Conservation (phyloP, 2,888 invertebrate genomes). For the Drosophila fulvimacula region DNA sequence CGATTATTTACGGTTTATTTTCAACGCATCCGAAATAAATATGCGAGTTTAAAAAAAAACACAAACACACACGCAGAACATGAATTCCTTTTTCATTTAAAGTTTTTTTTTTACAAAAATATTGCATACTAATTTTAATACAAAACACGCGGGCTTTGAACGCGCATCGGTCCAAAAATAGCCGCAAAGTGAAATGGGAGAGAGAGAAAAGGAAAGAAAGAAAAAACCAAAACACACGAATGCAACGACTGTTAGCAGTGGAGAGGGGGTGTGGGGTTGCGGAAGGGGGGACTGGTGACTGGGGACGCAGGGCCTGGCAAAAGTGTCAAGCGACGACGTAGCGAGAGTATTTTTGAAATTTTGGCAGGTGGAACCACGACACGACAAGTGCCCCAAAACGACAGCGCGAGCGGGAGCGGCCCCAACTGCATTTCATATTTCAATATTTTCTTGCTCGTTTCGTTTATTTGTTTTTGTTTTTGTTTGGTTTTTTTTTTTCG, state of each 20-base stretch:
- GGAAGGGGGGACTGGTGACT: background rate
- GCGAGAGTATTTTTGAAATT: constrained; percentile 65
- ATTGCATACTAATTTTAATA: constrained; percentile 81
- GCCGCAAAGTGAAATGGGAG: constrained; percentile 55
- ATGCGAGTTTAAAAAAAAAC: constrained; percentile 43
- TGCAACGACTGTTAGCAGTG: constrained; percentile 26
- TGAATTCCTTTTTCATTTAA: constrained; percentile 47
- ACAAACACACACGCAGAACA: constrained; percentile 50
- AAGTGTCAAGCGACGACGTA: constrained; percentile 71
- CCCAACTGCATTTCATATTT: constrained; percentile 73
- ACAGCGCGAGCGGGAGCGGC: constrained; percentile 22
- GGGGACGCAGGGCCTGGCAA: constrained; percentile 47
- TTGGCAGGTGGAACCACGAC: constrained; percentile 77
- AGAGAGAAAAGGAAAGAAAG: constrained; percentile 15
- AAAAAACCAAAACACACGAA: constrained; percentile 35
- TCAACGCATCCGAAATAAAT: constrained; percentile 80
- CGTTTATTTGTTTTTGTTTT: constrained; percentile 35
- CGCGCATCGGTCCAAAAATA: constrained; percentile 69
- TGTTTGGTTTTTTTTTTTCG: background rate
- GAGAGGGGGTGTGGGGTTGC: background rate
- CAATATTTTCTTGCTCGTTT: constrained; percentile 70
- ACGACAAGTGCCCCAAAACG: constrained; percentile 69
- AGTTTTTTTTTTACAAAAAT: constrained; percentile 61
- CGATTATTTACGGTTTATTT: constrained; percentile 81
- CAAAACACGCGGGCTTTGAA: constrained; percentile 78